phyloP scores from a whole-genome alignment of 2,888 invertebrate genomes.

The Cerastoderma edule region DNA sequence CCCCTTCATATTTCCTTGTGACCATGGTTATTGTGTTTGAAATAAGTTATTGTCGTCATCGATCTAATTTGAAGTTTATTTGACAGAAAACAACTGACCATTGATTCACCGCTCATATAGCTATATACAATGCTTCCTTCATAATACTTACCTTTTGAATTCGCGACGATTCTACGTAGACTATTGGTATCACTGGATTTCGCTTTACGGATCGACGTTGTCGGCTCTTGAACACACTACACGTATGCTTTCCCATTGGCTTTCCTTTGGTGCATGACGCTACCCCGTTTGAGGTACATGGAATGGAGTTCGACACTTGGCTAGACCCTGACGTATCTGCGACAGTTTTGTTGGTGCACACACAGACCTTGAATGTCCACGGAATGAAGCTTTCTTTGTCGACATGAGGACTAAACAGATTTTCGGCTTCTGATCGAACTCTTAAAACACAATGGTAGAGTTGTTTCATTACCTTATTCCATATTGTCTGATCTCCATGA shows the following conservation, averaged over 20 bases:
- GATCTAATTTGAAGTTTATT: no score
- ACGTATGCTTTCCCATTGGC: neutral
- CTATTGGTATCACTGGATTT: slow-evolving; percentile 3
- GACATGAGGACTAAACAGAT: neutral
- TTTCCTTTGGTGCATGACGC: neutral
- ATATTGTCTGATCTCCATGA: no score
- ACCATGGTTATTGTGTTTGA: no score
- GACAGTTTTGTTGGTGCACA: neutral
- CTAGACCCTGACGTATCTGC: neutral
- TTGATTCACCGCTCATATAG: no score
- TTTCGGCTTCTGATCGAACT: neutral
- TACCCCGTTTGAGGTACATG: slow-evolving; percentile 6
- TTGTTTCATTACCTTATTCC: no score
- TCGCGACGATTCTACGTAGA: neutral
- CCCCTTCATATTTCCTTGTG: no score
- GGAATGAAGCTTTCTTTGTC: neutral
- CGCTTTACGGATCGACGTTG: neutral
- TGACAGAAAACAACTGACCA: no score
- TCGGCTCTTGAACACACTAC: neutral
- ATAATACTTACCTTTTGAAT: slow-evolving; percentile 5
- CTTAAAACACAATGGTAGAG: no score
- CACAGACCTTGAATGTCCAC: neutral
- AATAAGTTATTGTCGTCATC: no score
- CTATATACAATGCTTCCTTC: no score
- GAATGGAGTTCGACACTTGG: neutral